Conservation (phyloP, 2,113 vertebrate genomes). For the Spea multiplicata region DNA sequence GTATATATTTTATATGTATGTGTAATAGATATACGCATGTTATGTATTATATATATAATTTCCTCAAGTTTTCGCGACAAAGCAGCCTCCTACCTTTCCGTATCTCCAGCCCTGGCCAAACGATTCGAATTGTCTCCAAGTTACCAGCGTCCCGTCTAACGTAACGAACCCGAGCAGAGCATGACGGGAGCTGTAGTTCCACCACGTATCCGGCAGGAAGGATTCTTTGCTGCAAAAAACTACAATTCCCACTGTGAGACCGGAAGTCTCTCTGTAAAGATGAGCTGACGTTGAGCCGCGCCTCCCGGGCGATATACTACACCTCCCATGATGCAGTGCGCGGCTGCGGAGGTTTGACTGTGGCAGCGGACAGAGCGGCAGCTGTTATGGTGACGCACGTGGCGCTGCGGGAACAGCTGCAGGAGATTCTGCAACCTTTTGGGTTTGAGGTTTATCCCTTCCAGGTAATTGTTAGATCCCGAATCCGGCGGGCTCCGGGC, state of each 20-base stretch:
- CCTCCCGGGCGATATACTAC: background rate
- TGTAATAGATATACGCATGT: no score
- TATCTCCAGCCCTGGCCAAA: background rate
- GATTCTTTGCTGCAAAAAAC: background rate
- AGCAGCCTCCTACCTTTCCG: background rate
- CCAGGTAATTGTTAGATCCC: conserved; percentile 67
- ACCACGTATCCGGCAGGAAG: rapidly evolving
- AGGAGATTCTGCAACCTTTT: conserved; percentile 57
- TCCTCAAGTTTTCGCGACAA: no score
- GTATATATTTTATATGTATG: no score
- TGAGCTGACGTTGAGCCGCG: background rate
- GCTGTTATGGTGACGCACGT: conserved; percentile 36
- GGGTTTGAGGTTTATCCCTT: conserved; percentile 85
- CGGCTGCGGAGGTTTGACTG: conserved; percentile 1
- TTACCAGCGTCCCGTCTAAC: background rate
- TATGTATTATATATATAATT: no score
- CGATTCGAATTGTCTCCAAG: conserved; percentile 19
- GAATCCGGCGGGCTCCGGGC: no score
- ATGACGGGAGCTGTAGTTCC: conserved; percentile 59
- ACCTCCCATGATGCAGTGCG: conserved; percentile 42
- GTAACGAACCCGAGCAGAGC: conserved; percentile 17
- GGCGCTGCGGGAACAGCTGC: conserved; percentile 57
- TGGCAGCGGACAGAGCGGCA: background rate
- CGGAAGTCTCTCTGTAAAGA: rapidly evolving
- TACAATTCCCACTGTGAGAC: conserved; percentile 49